These are phyloP conservation scores for Indri indri DNA, from an alignment of 2,113 vertebrate species.

Conservation along the genomic window DNA sequence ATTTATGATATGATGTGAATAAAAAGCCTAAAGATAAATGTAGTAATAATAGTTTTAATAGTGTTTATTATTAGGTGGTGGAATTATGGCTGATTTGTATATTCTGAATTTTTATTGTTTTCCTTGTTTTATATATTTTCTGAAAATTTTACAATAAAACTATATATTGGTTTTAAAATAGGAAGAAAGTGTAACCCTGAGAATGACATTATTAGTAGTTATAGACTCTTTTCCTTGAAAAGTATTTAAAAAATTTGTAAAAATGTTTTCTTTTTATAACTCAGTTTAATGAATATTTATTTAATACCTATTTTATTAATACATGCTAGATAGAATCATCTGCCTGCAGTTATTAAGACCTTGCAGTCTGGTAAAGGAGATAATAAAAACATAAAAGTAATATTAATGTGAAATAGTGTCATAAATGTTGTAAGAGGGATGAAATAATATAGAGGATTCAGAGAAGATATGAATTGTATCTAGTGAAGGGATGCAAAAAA, in stretches of 20 bases:
- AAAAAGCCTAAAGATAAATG: background rate
- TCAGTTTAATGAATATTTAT: conserved; percentile 1
- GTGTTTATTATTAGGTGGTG: background rate
- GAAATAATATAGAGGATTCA: background rate
- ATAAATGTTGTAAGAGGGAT: background rate
- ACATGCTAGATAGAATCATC: background rate
- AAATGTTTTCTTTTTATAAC: background rate
- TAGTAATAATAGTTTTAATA: background rate
- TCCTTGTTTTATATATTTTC: background rate
- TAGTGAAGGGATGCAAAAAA: background rate
- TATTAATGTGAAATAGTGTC: background rate
- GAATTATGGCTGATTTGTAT: background rate
- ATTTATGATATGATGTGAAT: background rate
- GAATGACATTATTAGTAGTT: background rate
- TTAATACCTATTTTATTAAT: background rate
- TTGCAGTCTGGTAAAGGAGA: background rate
- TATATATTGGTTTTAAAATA: background rate
- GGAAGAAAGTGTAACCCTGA: background rate
- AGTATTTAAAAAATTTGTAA: background rate
- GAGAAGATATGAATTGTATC: background rate
- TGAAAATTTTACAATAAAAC: background rate
- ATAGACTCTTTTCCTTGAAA: background rate
- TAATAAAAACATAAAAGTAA: background rate
- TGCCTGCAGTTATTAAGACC: background rate
- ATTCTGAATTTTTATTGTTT: background rate